Conservation (phyloP, 2,888 invertebrate genomes). For the Desoria tigrina region DNA sequence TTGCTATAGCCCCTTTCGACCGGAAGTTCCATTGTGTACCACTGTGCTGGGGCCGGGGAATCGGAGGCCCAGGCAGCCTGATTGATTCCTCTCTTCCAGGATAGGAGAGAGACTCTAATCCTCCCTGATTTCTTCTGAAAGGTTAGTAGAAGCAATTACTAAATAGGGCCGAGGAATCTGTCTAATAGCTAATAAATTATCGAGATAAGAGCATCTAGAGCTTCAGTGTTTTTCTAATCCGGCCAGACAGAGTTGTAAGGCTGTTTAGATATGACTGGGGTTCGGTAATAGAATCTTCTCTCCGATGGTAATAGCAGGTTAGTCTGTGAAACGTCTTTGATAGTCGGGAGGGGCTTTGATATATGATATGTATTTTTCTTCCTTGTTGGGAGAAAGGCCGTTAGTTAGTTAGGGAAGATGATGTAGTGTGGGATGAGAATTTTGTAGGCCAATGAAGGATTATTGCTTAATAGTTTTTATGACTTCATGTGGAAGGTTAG, state of each 20-base stretch:
- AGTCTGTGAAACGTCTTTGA: no score
- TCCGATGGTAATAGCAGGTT: not conserved
- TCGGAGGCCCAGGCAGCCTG: not conserved
- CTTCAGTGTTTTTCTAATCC: not conserved
- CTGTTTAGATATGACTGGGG: no score
- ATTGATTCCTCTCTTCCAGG: not conserved
- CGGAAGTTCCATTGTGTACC: constrained; percentile 7
- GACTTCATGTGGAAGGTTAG: constrained; percentile 20
- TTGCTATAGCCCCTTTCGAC: not conserved
- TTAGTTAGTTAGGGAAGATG: not conserved
- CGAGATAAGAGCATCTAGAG: not conserved
- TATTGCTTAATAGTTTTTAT: constrained; percentile 17
- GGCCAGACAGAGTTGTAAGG: no score
- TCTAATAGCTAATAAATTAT: not conserved
- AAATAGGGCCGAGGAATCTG: not conserved
- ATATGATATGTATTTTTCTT: no score
- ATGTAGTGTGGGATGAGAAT: not conserved
- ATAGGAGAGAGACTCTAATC: not conserved
- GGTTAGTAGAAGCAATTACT: not conserved
- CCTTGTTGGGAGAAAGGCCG: no score
- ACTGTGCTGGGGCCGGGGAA: no score
- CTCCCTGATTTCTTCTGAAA: not conserved
- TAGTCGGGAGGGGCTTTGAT: no score
- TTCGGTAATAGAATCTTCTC: not conserved
- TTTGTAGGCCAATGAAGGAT: constrained; percentile 18